These are phyloP conservation scores for Leptodactylus fallax DNA, from an alignment of 2,797 vertebrate species.

Conservation along the genomic window DNA sequence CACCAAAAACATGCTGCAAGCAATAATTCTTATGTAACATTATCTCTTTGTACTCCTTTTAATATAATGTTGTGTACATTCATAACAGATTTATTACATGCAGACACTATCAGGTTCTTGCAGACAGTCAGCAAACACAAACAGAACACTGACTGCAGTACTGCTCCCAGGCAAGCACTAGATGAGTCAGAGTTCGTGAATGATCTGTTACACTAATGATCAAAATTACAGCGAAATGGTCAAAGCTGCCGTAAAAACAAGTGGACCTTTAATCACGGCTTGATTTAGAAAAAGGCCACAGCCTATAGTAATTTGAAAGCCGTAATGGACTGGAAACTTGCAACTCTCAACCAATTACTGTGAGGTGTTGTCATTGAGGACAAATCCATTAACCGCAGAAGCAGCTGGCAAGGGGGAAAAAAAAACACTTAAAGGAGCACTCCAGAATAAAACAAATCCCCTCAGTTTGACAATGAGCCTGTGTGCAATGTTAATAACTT, in stretches of 20 bases:
- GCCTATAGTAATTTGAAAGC: neutral
- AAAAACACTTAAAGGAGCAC: too few species aligned
- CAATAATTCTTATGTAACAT: constrained; percentile 51
- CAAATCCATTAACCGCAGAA: neutral
- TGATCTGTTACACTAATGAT: neutral
- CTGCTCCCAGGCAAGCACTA: constrained; percentile 31
- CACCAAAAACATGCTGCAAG: constrained; percentile 31
- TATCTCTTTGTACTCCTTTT: constrained; percentile 49
- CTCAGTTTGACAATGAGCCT: too few species aligned
- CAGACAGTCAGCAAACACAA: constrained; percentile 28
- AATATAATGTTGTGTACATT: constrained; percentile 17
- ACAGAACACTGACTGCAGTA: neutral
- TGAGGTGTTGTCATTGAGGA: neutral
- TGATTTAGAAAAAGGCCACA: neutral
- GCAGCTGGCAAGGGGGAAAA: neutral
- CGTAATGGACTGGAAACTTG: neutral
- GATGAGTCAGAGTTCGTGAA: constrained; percentile 8
- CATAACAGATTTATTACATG: constrained; percentile 32
- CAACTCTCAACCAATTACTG: neutral
- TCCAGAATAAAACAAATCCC: too few species aligned
- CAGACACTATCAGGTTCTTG: constrained; percentile 44
- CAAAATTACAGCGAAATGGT: neutral
- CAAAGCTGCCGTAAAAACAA: neutral
- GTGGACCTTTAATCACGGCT: neutral
- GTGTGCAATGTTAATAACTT: too few species aligned